Percentiles rank a stretch among this genome's conserved stretches.
Conservation (phyloP, 1,140 invertebrate genomes). For the Drosophila navojoa region DNA sequence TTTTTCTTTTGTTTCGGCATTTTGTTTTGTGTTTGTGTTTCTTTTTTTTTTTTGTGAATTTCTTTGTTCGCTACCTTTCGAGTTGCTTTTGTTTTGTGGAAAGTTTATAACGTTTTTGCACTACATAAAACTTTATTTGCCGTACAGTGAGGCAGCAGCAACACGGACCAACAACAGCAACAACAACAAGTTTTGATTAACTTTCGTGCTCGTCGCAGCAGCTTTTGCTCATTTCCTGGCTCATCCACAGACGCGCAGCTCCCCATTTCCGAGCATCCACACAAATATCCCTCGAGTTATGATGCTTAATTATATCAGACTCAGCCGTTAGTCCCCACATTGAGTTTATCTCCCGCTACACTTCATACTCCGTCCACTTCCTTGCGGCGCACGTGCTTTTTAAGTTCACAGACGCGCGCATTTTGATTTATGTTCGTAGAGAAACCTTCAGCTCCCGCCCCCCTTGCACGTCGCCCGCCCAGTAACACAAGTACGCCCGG, state of each 20-base stretch:
- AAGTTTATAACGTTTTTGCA: conserved; percentile 63
- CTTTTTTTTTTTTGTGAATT: conserved; percentile 11
- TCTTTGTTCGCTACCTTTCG: conserved; percentile 32
- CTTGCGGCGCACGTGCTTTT: conserved; percentile 57
- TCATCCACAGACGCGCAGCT: conserved; percentile 12
- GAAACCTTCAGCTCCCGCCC: neutral
- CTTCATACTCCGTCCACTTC: neutral
- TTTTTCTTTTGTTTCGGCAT: neutral
- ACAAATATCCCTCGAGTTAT: conserved; percentile 68
- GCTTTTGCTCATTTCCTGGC: conserved; percentile 64
- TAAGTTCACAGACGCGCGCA: conserved; percentile 52
- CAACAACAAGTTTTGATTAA: conserved; percentile 64
- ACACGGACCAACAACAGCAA: conserved; percentile 31
- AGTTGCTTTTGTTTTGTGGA: conserved; percentile 36
- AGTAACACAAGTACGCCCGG: conserved; percentile 26
- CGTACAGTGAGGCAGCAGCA: conserved; percentile 26
- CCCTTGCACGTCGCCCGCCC: neutral
- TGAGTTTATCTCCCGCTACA: neutral
- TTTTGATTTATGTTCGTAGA: conserved; percentile 54
- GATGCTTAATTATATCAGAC: conserved; percentile 69
- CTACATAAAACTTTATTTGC: conserved; percentile 63
- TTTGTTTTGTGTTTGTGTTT: neutral
- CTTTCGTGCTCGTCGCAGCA: conserved; percentile 49
- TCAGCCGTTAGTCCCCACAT: conserved; percentile 44
- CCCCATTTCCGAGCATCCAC: conserved; percentile 30